These are phyloP conservation scores for Gallinago jamesoni DNA, from an alignment of 2,113 vertebrate species.

Conservation along the genomic window DNA sequence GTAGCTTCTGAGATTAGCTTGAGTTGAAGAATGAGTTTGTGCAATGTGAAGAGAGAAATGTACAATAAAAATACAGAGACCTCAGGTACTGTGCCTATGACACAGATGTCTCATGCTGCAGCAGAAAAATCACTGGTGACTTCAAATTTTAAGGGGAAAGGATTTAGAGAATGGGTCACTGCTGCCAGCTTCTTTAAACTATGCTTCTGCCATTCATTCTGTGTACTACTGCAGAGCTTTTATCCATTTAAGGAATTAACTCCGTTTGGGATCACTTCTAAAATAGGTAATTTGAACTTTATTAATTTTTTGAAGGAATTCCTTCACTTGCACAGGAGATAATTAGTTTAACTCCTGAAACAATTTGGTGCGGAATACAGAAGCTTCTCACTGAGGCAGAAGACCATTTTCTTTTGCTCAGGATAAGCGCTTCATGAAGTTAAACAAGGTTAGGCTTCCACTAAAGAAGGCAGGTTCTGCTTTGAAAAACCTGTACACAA, in stretches of 20 bases:
- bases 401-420: not conserved
- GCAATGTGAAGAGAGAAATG: not conserved
- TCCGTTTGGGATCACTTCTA: not conserved
- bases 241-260: not conserved
- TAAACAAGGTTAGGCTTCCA: not conserved
- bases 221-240: not conserved
- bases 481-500: not conserved
- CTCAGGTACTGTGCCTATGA: not conserved
- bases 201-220: not conserved
- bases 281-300: not conserved
- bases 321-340: not conserved
- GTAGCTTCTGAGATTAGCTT: not conserved
- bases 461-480: not conserved
- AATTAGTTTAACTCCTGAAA: not conserved
- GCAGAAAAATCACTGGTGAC: not conserved
- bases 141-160: not conserved
- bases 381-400: not conserved
- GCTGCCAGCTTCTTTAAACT: constrained; percentile 8
- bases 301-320: not conserved
- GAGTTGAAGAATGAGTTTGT: not conserved
- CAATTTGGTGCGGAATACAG: not conserved
- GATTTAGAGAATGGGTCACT: not conserved
- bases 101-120: not conserved
- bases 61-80: not conserved
- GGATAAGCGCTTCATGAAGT: not conserved